Evolutionary conservation across 23 tunicate species (phyloP).

Genomic region (Trididemnum nubilum): DNA sequence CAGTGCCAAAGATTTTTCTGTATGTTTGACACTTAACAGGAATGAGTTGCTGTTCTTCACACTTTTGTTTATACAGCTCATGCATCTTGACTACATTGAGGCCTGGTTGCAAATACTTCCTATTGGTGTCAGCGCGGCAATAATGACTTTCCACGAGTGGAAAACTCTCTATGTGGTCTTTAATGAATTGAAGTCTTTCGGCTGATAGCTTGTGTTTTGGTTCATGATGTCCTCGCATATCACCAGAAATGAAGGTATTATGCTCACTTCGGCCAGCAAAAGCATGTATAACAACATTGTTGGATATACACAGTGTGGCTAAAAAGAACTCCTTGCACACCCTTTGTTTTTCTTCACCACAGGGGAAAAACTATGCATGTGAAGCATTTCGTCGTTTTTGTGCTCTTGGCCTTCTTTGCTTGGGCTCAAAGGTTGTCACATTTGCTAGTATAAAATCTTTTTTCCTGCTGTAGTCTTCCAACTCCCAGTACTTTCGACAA

Average conservation of each 20-base stretch:
- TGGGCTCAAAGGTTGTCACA: background rate
- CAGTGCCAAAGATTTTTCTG: background rate
- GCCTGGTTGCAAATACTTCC: background rate
- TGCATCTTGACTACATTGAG: background rate
- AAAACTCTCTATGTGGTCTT: background rate
- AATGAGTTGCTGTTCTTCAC: background rate
- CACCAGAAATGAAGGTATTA: background rate
- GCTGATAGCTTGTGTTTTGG: background rate
- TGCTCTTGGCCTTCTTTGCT: background rate
- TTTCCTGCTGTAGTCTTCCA: background rate
- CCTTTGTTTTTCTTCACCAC: background rate
- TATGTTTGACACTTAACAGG: background rate
- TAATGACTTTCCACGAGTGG: background rate
- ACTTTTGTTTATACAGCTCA: background rate
- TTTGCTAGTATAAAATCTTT: background rate
- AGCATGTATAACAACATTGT: background rate
- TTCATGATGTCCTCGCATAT: background rate
- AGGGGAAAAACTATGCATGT: background rate
- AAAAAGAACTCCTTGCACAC: background rate
- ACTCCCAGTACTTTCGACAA: background rate
- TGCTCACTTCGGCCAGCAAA: background rate
- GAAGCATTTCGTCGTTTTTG: background rate
- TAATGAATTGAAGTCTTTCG: background rate
- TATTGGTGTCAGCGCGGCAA: background rate
- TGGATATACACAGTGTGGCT: background rate